These are phyloP conservation scores for Aspiorhynchus laticeps DNA, from an alignment of 2,113 vertebrate genomes.

Conservation along the genomic window DNA sequence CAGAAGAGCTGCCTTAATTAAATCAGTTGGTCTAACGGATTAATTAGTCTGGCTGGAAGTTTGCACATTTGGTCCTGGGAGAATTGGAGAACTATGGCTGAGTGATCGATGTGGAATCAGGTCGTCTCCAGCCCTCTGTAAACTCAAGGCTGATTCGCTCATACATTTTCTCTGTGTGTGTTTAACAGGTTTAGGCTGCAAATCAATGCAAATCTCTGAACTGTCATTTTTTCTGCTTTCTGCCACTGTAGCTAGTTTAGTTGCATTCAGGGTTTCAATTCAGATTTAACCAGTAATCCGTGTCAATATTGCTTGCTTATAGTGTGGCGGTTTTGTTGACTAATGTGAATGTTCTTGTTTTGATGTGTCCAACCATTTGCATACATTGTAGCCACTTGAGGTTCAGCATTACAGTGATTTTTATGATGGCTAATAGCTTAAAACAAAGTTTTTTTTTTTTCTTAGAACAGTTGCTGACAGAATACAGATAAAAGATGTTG, in stretches of 20 bases:
- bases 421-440: background rate
- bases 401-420: background rate
- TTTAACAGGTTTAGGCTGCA: background rate
- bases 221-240: conserved; percentile 13
- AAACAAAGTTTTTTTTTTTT: background rate
- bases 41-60: conserved; percentile 38
- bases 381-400: background rate
- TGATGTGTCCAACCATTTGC: background rate
- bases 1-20: conserved; percentile 48
- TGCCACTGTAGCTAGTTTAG: conserved; percentile 10
- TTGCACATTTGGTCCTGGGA: conserved; percentile 22
- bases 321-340: background rate
- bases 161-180: conserved; percentile 7
- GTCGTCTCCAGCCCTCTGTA: conserved; percentile 21
- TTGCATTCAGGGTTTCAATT: conserved; percentile 13
- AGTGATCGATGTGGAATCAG: conserved; percentile 11
- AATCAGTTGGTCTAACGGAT: conserved; percentile 50
- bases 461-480: background rate
- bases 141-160: background rate
- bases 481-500: background rate
- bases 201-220: conserved; percentile 32
- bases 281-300: background rate
- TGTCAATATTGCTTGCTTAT: background rate
- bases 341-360: background rate
- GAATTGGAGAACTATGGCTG: conserved; percentile 18